Percentiles rank a stretch among this genome's conserved stretches.
phyloP scores from a whole-genome alignment of 2,888 invertebrate genomes.

The Balanococcus diminutus region DNA sequence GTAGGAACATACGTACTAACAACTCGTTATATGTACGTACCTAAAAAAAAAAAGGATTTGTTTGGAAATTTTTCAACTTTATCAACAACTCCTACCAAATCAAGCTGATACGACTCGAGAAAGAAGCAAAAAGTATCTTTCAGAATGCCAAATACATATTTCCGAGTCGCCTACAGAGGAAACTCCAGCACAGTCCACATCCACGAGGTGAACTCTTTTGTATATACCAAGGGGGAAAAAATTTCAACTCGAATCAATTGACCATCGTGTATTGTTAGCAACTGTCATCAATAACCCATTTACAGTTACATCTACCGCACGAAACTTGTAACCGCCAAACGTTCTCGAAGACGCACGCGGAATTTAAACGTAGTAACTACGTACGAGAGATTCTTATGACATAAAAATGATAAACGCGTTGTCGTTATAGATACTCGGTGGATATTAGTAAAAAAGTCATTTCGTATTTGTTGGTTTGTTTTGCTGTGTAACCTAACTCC shows the following conservation, averaged over 20 bases:
- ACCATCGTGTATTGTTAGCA: conserved; percentile 36
- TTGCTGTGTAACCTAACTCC: background rate
- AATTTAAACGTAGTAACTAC: conserved; percentile 4
- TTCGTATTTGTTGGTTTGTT: conserved; percentile 39
- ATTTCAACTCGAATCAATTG: conserved; percentile 34
- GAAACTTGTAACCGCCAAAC: conserved; percentile 21
- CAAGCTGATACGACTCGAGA: too few species aligned
- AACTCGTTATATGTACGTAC: too few species aligned
- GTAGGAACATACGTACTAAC: too few species aligned
- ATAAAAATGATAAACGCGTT: conserved; percentile 42
- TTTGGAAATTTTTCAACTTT: too few species aligned
- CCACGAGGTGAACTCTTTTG: background rate
- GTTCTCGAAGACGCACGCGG: conserved; percentile 17
- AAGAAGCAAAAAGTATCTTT: too few species aligned
- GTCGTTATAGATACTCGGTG: conserved; percentile 34
- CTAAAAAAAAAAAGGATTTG: too few species aligned
- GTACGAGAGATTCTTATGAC: conserved; percentile 42
- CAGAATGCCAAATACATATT: too few species aligned
- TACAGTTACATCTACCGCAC: conserved; percentile 26
- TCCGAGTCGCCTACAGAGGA: too few species aligned
- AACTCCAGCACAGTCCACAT: background rate
- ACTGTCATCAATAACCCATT: conserved; percentile 42
- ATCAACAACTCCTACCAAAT: too few species aligned
- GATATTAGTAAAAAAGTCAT: conserved; percentile 44
- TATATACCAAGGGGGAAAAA: background rate